These are phyloP conservation scores for Dissostichus mawsoni DNA, from an alignment of 2,113 vertebrate genomes.

Conservation along the genomic window DNA sequence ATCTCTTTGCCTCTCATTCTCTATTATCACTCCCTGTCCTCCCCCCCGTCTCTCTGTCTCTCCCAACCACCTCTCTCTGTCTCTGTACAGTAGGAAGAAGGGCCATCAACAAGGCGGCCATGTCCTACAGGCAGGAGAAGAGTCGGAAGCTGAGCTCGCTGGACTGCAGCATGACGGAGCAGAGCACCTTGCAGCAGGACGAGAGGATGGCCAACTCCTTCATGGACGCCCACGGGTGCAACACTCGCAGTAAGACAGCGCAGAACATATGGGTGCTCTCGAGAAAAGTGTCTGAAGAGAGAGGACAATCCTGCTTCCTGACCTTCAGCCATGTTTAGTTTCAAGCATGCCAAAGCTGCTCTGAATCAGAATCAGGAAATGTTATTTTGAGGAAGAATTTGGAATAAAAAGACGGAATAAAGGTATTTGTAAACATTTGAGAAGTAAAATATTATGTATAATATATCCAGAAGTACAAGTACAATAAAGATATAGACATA, in stretches of 20 bases:
- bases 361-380: too few species aligned
- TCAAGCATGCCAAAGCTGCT: slow-evolving; percentile 10
- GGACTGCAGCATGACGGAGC: slow-evolving; percentile 93
- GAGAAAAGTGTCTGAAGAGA: slow-evolving; percentile 35
- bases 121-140: slow-evolving; percentile 94
- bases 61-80: slow-evolving; percentile 23
- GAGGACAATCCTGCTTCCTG: slow-evolving; percentile 28
- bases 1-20: slow-evolving; percentile 52
- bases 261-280: slow-evolving; percentile 56
- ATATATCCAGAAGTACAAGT: too few species aligned
- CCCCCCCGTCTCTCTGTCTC: slow-evolving; percentile 19
- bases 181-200: slow-evolving; percentile 94
- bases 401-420: too few species aligned
- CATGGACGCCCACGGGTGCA: slow-evolving; percentile 89
- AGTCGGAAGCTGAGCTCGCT: slow-evolving; percentile 89
- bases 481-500: too few species aligned
- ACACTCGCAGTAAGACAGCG: slow-evolving; percentile 86
- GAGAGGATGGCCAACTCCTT: slow-evolving; percentile 91
- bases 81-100: slow-evolving; percentile 86
- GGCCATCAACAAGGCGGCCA: slow-evolving; percentile 91
- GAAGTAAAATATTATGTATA: too few species aligned
- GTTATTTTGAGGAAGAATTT: too few species aligned
- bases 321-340: slow-evolving; percentile 62
- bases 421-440: too few species aligned
- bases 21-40: slow-evolving; percentile 51